Base-by-base conservation (phyloP, 2,797 vertebrate species). In the Labeo calbasu region DNA sequence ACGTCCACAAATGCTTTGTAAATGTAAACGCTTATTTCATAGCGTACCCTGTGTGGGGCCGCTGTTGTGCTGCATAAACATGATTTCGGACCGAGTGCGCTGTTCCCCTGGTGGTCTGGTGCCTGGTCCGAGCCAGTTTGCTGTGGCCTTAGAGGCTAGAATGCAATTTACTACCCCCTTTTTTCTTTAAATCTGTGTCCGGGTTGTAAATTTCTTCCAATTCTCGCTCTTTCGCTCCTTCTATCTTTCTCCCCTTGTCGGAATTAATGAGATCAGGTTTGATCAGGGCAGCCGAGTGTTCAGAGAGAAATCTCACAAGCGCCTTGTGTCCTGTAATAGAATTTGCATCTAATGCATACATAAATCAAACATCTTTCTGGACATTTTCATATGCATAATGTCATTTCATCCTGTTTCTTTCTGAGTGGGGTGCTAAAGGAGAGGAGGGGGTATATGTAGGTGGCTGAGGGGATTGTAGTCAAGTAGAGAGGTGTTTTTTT, bases 371-470 rank as follows among this genome's bases (percentile, higher is more conserved):
- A 99, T 99, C 97, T 98, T 98, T 98, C 97, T 98, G 97, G 98
- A 99, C 97, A 99, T 99, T 99, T 99, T 99, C 98, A 99, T 99
- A 99, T 98, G 97, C 98, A 98, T 99, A 99, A 99, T 99, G 97
- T 99, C 97, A 99, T 99, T 99, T 97, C 96, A 97, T 97, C 96
- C 97, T 94, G 95, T 97, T 94, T 97, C 96, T 96, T 95, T 98
- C 96, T 94, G 93, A 96, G 95, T 95, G 94, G 96, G 92, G 92
- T 93, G 91, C 91, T 81, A 65, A 82, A 88, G 82, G 71, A 90
- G 94, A 91, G 93, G 55, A 79, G 90, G 89, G 89, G 87, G 82
- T 90, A 85, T 88, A 87, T 91, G 92, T 93, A 92, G 92, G 92
- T 92, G 92, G 90, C 86, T 86, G 87, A 85, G 87, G 89, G 91